Evolutionary conservation across 2,797 vertebrate genomes (phyloP), one percentile per base, ranked within the genome.

Genomic region (Salarias fasciatus): DNA sequence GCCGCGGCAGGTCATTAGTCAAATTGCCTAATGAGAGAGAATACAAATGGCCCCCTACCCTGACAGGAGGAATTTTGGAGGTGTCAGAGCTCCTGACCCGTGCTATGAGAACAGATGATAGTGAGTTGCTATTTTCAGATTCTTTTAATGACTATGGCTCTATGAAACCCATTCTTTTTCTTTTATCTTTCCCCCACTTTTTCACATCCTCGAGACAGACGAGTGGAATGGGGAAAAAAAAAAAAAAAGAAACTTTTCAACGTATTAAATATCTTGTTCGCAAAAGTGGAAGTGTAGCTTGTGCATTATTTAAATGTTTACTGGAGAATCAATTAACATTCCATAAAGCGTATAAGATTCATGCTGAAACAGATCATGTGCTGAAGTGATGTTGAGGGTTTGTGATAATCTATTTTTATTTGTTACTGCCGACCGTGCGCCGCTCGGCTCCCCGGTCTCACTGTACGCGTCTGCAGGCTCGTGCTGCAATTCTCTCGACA

Each of bases 41-140:
- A 92, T 85, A 92, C 90, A 92, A 90, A 91, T 80, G 60, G 88
- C 80, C 87, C 82, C 84, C 86, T 74, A 67, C 60, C 88, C 86
- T 91, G 91, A 90, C 80, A 91, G 91, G 90, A 93, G 90, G 89
- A 93, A 90, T 93, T 92, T 92, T 91, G 91, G 90, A 90, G 92
- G 88, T 94, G 92, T 91, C 86, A 86, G 89, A 86, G 89, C 86
- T 91, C 83, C 80, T 88, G 91, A 93, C 93, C 93, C 92, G 85
- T 91, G 85, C 91, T 88, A 92, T 90, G 91, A 94, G 92, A 93
- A 93, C 92, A 93, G 92, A 93, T 94, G 92, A 94, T 92, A 85
- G 89, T 74, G 85, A 84, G 83, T 82, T 92, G 91, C 92, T 94
- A 94, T 94, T 94, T 94, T 93, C 89, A 92, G 93, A 92, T 89